A percentile compares a stretch with the other conserved stretches of the same genome.
Conservation (phyloP, 2,113 vertebrate genomes). For the Thunnus maccoyii region DNA sequence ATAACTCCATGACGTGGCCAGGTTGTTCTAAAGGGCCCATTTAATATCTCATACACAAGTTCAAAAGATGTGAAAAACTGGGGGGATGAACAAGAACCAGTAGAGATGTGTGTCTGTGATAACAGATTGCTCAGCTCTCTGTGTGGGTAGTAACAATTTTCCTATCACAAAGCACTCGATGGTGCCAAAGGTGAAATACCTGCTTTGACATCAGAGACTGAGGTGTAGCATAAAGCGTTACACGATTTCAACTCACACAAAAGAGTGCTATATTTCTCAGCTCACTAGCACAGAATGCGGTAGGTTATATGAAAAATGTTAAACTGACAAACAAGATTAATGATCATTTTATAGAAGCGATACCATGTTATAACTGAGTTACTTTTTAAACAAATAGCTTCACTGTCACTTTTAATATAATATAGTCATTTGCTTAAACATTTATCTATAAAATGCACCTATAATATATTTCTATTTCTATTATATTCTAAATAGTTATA, state of each 20-base stretch:
- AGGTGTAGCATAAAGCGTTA: conserved; percentile 9
- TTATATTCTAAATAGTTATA: no score
- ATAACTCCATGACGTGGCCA: conserved; percentile 51
- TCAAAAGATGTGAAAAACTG: conserved; percentile 22
- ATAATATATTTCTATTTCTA: no score
- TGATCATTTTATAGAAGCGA: background rate
- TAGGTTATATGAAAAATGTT: background rate
- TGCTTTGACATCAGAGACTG: conserved; percentile 30
- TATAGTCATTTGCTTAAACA: no score
- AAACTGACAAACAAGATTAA: background rate
- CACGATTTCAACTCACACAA: conserved; percentile 1
- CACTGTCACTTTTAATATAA: background rate
- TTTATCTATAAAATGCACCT: no score
- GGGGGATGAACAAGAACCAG: conserved; percentile 6
- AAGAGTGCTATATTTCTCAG: background rate
- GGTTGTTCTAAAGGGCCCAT: conserved; percentile 59
- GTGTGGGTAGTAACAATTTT: conserved; percentile 41
- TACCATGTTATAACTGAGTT: background rate
- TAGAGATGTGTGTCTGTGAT: conserved; percentile 40
- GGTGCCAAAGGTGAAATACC: conserved; percentile 34
- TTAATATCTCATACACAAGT: conserved; percentile 51
- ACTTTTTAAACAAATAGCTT: background rate
- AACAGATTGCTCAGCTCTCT: conserved; percentile 27
- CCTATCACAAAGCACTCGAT: conserved; percentile 31
- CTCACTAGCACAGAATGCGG: background rate